Base-by-base conservation (phyloP, 2,797 vertebrate species). In the Oryzias dopingdopingensis region DNA sequence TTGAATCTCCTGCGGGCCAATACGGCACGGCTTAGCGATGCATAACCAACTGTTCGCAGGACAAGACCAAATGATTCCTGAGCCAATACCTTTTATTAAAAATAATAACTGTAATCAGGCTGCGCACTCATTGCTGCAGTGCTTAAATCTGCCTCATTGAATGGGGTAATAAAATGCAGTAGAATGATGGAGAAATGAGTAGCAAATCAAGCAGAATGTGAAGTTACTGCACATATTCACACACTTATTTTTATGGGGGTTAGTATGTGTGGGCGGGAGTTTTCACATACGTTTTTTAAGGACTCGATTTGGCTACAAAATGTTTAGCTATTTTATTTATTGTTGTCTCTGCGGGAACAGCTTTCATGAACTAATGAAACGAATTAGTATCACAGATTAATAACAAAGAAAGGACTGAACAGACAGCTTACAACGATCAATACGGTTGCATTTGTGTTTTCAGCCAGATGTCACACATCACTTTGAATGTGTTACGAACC, bases 21-120 rank as follows among this genome's bases (percentile, higher is more conserved):
- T 70, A 16, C 52, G 58, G 52, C 44, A 44, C n/a, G 12, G 57
- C 66, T 65, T 57, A 76, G 62, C 67, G 75, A 47, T 55, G 65
- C 43, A 2, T 70, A 84, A 80, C 77, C 70, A 60, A 67, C 59
- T 67, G 72, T 81, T 84, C 85, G 65, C 63, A 57, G 52, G 62
- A 83, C 64, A 69, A 80, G 73, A 77, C 65, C 72, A 69, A 85
- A 84, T 75, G 75, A 84, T 80, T 84, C 77, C 83, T 22, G 18
- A 76, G 74, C 80, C 82, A 81, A 78, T 81, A 83, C 67, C 64
- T 72, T 83, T 88, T 84, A 87, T 87, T 87, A 85, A 82, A 83
- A 83, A 85, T 83, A 86, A 91, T 90, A 86, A 87, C 86, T 81
- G 73, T 85, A 89, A 91, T 92, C 90, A 86, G 69, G 67, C 77